These are phyloP conservation scores for Bradypodion ventrale DNA, from an alignment of 2,797 vertebrate genomes.

Conservation along the genomic window DNA sequence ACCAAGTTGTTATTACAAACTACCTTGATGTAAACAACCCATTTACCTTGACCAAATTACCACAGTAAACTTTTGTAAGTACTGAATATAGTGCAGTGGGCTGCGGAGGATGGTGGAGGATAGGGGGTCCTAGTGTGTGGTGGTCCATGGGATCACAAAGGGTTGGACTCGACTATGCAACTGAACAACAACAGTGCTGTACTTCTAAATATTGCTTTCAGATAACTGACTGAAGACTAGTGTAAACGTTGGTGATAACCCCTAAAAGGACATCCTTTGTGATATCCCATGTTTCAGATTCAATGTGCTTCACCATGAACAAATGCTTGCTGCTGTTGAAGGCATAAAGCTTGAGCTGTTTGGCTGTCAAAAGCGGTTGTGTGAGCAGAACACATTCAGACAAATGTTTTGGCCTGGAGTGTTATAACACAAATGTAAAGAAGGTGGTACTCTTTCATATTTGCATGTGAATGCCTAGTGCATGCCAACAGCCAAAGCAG, in stretches of 20 bases:
- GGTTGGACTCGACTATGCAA: no score
- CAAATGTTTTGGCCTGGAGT: background rate
- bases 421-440: background rate
- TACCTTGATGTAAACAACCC: background rate
- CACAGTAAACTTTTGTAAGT: background rate
- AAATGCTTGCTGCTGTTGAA: background rate
- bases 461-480: no score
- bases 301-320: background rate
- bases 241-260: background rate
- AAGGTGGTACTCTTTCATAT: no score
- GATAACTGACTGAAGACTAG: background rate
- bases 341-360: background rate
- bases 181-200: no score
- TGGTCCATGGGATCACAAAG: no score
- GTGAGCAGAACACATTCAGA: background rate
- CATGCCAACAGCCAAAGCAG: background rate
- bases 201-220: background rate
- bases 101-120: no score
- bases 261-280: background rate
- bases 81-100: no score
- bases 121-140: no score
- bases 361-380: background rate
- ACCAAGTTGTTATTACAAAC: background rate
- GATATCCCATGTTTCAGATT: background rate
- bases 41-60: background rate